A percentile compares a stretch with the other conserved stretches of the same genome.
phyloP scores from a whole-genome alignment of 2,888 invertebrate species.

The Pristionchus japonicus region DNA sequence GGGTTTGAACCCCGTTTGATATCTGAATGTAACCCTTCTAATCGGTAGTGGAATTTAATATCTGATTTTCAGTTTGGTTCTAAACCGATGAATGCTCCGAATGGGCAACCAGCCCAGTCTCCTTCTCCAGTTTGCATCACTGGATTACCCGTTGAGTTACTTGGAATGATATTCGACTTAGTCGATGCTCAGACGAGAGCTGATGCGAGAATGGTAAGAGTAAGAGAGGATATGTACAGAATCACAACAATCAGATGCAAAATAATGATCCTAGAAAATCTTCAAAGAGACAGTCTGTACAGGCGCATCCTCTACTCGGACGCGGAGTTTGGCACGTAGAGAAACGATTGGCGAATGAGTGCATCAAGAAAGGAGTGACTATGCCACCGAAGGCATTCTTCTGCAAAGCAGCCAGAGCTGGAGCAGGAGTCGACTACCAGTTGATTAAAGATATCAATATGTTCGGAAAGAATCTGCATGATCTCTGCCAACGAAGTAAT shows the following conservation, averaged over 20 bases:
- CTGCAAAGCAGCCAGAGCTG: neutral
- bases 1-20: neutral
- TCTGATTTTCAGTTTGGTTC: no score
- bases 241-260: neutral
- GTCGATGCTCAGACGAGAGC: constrained; percentile 20
- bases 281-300: no score
- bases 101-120: neutral
- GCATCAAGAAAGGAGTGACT: neutral
- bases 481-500: neutral
- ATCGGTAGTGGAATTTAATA: no score
- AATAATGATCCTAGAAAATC: neutral
- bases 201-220: neutral
- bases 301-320: neutral
- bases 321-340: neutral
- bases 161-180: neutral
- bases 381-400: neutral
- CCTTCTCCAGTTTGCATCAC: neutral
- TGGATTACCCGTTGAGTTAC: neutral
- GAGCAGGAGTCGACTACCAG: neutral
- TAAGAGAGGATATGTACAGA: neutral
- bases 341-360: neutral
- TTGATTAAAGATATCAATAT: neutral
- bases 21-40: neutral
- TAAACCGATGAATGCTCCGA: neutral
- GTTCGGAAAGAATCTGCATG: neutral